Percentiles rank a stretch among this genome's conserved stretches.
These are phyloP conservation scores for Octopus sinensis DNA, from an alignment of 1,140 invertebrate genomes.

Conservation along the genomic window DNA sequence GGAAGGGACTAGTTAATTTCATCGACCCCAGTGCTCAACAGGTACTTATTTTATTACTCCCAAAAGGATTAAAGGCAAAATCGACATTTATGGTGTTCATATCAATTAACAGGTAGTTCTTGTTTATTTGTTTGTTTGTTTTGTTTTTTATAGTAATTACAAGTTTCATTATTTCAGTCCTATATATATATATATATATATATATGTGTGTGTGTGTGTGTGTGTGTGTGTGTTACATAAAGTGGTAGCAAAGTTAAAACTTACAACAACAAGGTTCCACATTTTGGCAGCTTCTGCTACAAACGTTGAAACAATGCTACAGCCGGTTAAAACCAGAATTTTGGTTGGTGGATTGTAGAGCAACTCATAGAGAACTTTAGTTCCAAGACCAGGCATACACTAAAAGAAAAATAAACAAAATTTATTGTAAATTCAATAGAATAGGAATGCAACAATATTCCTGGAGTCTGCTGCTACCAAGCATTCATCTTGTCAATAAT, in stretches of 20 bases:
- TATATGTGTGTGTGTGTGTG: too few species aligned
- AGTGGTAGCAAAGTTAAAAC: conserved; percentile 46
- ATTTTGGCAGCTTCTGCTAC: conserved; percentile 98
- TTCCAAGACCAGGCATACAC: conserved; percentile 96
- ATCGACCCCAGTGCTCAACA: too few species aligned
- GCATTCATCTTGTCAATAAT: background rate
- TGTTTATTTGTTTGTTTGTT: too few species aligned
- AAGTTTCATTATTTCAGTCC: too few species aligned
- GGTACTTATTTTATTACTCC: too few species aligned
- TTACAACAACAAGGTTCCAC: conserved; percentile 99
- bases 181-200: too few species aligned
- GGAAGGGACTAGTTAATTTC: too few species aligned
- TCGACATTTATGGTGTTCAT: too few species aligned
- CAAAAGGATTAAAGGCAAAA: too few species aligned
- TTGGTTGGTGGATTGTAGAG: conserved; percentile 89
- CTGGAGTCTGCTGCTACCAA: background rate
- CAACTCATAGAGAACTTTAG: conserved; percentile 97
- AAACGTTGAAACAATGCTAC: conserved; percentile 98
- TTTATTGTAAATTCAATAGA: background rate
- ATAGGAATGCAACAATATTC: background rate
- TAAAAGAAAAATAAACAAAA: conserved; percentile 59
- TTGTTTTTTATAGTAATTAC: too few species aligned
- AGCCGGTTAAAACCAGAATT: conserved; percentile 87
- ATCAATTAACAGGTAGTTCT: too few species aligned
- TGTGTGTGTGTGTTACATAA: too few species aligned